phyloP scores from a whole-genome alignment of 2,888 invertebrate genomes.

The Plagodis dolabraria region DNA sequence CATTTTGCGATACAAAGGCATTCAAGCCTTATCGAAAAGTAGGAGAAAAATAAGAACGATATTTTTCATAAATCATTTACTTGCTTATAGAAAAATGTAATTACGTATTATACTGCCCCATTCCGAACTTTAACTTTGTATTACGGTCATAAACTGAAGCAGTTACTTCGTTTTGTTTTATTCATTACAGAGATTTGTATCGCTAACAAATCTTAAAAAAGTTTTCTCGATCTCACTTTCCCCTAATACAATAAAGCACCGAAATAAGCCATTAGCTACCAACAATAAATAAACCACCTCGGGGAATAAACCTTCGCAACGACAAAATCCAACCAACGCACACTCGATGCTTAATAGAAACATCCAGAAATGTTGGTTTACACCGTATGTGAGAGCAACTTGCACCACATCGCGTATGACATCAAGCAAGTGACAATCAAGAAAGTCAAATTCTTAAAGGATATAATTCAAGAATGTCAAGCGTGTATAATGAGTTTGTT shows the following conservation, averaged over 20 bases:
- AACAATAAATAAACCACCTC: slow-evolving; percentile 15
- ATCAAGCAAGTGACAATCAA: too few species aligned
- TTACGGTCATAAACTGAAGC: slow-evolving; percentile 27
- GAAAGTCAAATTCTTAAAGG: too few species aligned
- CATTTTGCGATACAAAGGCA: too few species aligned
- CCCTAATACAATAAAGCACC: slow-evolving; percentile 20
- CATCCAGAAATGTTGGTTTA: too few species aligned
- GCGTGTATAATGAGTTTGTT: too few species aligned
- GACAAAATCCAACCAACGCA: background rate
- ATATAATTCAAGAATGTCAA: too few species aligned
- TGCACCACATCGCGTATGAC: too few species aligned
- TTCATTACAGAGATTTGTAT: slow-evolving; percentile 34
- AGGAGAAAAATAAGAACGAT: too few species aligned
- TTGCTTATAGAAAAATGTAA: slow-evolving; percentile 12
- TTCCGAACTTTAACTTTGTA: slow-evolving; percentile 15
- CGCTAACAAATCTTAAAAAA: slow-evolving; percentile 33
- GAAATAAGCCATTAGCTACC: slow-evolving; percentile 19
- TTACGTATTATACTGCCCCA: slow-evolving; percentile 20
- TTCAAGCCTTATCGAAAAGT: too few species aligned
- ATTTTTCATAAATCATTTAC: background rate
- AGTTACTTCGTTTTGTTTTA: slow-evolving; percentile 24
- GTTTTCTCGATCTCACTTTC: slow-evolving; percentile 26
- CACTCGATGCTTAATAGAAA: background rate
- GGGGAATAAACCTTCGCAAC: slow-evolving; percentile 10
- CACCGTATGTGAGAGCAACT: too few species aligned